Base-by-base conservation (phyloP, 2,113 vertebrate genomes). In the Tonatia bakeri region DNA sequence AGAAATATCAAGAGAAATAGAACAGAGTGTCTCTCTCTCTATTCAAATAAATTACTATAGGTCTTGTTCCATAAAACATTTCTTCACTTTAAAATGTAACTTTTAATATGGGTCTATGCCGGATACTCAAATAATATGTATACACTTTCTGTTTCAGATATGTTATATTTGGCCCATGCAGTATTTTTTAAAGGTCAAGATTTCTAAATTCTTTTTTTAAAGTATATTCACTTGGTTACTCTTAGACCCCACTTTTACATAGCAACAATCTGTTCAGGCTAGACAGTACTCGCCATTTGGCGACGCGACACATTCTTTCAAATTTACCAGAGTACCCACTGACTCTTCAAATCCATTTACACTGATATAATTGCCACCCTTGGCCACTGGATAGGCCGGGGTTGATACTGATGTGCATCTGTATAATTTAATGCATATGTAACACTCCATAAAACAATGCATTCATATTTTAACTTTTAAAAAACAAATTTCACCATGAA, bases 41-140 rank as follows among this genome's bases (percentile, higher is more conserved):
- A 87, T 87, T 93, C 36, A 83, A n/a, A 81, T 64, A 87, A 85
- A 85, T 70, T 83, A 75, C 20, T 50, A 1, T 75, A 76, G 79
- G 14, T 86, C 7, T 65, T 88, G 80, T 31, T 70, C 36, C 16
- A 81, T 83, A 89, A 89, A 90, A 15, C 40, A 61, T 67, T 86
- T 90, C 14, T 92, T 82, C 75, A 47, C 31, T 43, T 89, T 96
- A 91, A 94, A 94, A 59, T 77, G 20, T 75, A 86, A 5, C 67
- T 92, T 93, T 92, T 87, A 87, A 56, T 88, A 47, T 76, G 36
- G 56, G 5, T 19, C 7, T 4, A 7, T 92, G 22, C 87, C 86
- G 88, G 19, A 64, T 28, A 13, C 3, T 45, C 1, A 76, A 95
- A 50, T 92, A 43, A 17, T 47, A 65, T 77, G 11, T 33, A 43